Evolutionary conservation across 2,797 vertebrate genomes (phyloP).

Genomic region (Syngnathus acus): DNA sequence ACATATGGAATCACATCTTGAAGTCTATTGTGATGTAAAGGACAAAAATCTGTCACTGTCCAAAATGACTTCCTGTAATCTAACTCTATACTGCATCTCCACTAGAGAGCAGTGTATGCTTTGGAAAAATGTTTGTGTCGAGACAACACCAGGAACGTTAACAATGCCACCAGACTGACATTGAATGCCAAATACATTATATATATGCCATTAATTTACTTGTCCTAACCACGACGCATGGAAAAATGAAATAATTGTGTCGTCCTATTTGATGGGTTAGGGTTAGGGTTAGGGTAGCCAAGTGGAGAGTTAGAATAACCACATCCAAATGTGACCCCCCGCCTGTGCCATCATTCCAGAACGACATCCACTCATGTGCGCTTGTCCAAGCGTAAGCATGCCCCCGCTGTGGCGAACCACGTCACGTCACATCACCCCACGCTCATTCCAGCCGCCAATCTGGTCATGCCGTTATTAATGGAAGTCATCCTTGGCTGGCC

Average conservation of each 20-base stretch:
- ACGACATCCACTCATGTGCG: conserved; percentile 24
- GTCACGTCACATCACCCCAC: conserved; percentile 15
- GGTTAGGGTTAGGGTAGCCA: conserved; percentile 13
- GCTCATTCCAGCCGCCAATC: conserved; percentile 47
- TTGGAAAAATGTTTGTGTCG: conserved; percentile 36
- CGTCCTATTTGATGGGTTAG: conserved; percentile 1
- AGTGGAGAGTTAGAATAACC: conserved; percentile 11
- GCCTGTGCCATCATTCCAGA: conserved; percentile 58
- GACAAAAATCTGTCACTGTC: background rate
- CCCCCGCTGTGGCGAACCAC: conserved; percentile 7
- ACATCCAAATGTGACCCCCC: conserved; percentile 34
- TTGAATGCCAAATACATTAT: conserved; percentile 21
- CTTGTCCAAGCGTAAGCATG: conserved; percentile 8
- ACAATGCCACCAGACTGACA: conserved; percentile 33
- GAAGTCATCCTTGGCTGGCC: conserved; percentile 36
- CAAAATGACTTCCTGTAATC: background rate
- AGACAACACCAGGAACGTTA: conserved; percentile 22
- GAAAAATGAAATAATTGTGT: background rate
- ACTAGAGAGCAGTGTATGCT: conserved; percentile 64
- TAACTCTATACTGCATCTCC: conserved; percentile 39
- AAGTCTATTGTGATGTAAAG: background rate
- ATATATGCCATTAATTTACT: conserved; percentile 24
- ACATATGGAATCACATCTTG: conserved; percentile 41
- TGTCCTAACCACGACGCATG: conserved; percentile 1
- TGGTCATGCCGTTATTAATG: conserved; percentile 37